phyloP scores from a whole-genome alignment of 2,113 vertebrate species.

The Lycocorax pyrrhopterus region DNA sequence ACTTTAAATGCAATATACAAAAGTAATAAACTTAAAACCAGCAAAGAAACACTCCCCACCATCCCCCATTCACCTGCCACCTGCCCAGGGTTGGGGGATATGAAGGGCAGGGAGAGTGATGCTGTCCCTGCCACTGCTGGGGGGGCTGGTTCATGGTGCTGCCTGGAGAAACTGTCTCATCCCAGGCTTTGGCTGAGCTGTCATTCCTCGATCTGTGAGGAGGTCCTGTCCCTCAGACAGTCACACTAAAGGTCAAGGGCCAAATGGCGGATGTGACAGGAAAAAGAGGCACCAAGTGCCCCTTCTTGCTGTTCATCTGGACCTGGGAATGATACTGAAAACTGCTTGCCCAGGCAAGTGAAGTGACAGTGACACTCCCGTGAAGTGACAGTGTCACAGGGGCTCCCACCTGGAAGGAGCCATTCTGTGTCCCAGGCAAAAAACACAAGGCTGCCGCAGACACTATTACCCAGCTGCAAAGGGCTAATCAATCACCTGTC shows the following conservation, averaged over 20 bases:
- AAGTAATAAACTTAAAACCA: not conserved
- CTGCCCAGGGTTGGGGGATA: rapidly evolving
- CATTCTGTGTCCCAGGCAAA: not conserved
- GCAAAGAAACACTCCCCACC: too few relatives aligned
- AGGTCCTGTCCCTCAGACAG: not conserved
- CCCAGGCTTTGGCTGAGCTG: rapidly evolving
- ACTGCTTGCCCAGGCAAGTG: too few relatives aligned
- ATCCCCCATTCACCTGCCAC: too few relatives aligned
- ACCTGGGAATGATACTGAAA: not conserved
- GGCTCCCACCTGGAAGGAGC: not conserved
- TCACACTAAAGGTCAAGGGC: rapidly evolving
- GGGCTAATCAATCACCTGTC: not conserved
- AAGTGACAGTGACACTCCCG: too few relatives aligned
- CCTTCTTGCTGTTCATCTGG: rapidly evolving
- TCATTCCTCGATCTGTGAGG: rapidly evolving
- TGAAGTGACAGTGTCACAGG: too few relatives aligned
- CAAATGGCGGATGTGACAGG: rapidly evolving
- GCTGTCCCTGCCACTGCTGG: too few relatives aligned
- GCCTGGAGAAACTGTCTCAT: rapidly evolving
- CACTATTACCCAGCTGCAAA: not conserved
- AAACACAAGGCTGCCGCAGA: not conserved
- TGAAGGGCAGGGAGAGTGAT: too few relatives aligned
- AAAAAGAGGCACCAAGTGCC: rapidly evolving
- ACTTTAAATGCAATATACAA: not conserved
- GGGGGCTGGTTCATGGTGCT: rapidly evolving